Evolutionary conservation across 92 coral and sea anemone genomes (phyloP).

Genomic region (Parazoanthus darwini): DNA sequence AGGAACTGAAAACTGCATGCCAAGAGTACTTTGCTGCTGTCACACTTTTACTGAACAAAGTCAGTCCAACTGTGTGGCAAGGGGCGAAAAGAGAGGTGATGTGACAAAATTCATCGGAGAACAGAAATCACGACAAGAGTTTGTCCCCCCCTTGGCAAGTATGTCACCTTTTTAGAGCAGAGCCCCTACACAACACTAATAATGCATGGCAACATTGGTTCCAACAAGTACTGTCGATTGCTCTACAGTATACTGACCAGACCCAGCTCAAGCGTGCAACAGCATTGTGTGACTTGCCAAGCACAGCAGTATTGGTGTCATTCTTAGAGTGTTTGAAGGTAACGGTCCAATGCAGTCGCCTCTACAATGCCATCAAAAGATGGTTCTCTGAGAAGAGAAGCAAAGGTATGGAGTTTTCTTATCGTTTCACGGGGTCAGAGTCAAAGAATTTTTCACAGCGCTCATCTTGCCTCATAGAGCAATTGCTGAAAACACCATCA

Average conservation of each 20-base stretch:
- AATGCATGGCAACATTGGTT: slow-evolving; percentile 42
- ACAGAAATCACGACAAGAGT: slow-evolving; percentile 35
- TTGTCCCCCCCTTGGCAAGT: slow-evolving; percentile 17
- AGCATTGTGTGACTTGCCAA: slow-evolving; percentile 46
- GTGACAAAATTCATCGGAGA: no score
- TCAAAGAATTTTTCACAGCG: slow-evolving; percentile 38
- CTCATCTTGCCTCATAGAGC: no score
- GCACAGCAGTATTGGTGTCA: slow-evolving; percentile 33
- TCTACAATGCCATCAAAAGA: slow-evolving; percentile 36
- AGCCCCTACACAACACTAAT: slow-evolving; percentile 48
- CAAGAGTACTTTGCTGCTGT: slow-evolving; percentile 50
- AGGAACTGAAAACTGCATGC: slow-evolving; percentile 43
- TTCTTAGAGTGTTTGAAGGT: slow-evolving; percentile 44
- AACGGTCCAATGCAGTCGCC: slow-evolving; percentile 55
- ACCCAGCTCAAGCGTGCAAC: slow-evolving; percentile 45
- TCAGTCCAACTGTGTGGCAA: slow-evolving; percentile 59
- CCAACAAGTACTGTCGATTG: no score
- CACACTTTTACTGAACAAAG: slow-evolving; percentile 40
- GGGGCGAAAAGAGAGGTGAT: no score
- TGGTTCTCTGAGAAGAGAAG: slow-evolving; percentile 60
- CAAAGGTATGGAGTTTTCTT: slow-evolving; percentile 38
- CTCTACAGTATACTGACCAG: slow-evolving; percentile 13
- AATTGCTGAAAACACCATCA: no score
- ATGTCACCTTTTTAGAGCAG: slow-evolving; percentile 38
- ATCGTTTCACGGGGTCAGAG: slow-evolving; percentile 65